These are phyloP conservation scores for Sphinx pinastri DNA, from an alignment of 2,888 invertebrate genomes.

Conservation along the genomic window DNA sequence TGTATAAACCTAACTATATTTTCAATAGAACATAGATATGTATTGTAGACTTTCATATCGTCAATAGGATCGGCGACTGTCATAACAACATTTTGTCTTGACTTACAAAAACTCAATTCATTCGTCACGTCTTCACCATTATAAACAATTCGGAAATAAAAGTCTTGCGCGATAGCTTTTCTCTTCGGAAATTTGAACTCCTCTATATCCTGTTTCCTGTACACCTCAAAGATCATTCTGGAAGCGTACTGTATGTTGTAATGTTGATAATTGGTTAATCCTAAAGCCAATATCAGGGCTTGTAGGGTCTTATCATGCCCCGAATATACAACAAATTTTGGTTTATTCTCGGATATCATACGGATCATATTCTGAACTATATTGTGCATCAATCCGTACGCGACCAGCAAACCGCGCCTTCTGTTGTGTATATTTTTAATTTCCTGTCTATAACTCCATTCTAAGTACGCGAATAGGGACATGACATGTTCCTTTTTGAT, in stretches of 20 bases:
- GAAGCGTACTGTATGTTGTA: conserved; percentile 93
- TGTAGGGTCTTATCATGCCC: conserved; percentile 97
- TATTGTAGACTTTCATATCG: conserved; percentile 61
- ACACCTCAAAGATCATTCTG: conserved; percentile 94
- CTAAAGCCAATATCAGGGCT: conserved; percentile 91
- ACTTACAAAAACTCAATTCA: conserved; percentile 91
- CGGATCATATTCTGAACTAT: conserved; percentile 91
- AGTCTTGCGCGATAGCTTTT: conserved; percentile 86
- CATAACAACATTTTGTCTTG: conserved; percentile 79
- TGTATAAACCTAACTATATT: conserved; percentile 94
- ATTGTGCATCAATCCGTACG: conserved; percentile 93
- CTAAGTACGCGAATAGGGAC: conserved; percentile 91
- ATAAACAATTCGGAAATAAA: conserved; percentile 92
- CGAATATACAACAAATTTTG: conserved; percentile 91
- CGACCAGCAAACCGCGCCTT: conserved; percentile 87
- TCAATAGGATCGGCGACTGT: conserved; percentile 69
- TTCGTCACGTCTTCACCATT: conserved; percentile 95
- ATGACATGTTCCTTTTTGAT: conserved; percentile 89
- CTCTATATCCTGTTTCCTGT: conserved; percentile 85
- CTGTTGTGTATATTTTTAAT: conserved; percentile 85
- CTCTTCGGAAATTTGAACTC: conserved; percentile 81
- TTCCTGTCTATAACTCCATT: conserved; percentile 89
- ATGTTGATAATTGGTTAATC: conserved; percentile 85
- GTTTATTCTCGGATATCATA: conserved; percentile 90
- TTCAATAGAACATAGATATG: conserved; percentile 92